These are phyloP conservation scores for Limosa lapponica DNA, from an alignment of 2,797 vertebrate genomes.

Conservation along the genomic window DNA sequence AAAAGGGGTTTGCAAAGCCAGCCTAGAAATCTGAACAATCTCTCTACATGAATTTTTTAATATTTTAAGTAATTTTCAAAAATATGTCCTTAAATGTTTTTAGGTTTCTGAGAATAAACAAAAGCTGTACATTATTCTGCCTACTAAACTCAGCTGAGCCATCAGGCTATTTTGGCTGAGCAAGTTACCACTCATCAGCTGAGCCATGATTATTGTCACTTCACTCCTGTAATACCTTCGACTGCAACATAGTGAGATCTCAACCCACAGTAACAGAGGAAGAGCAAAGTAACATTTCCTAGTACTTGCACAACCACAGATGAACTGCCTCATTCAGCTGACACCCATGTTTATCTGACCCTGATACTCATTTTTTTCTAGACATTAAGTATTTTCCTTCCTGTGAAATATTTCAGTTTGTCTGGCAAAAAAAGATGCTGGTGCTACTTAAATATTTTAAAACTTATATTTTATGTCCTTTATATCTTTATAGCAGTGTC, in stretches of 20 bases:
- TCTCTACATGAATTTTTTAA: neutral
- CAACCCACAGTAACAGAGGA: neutral
- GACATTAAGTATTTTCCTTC: neutral
- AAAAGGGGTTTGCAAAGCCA: neutral
- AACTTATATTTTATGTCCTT: neutral
- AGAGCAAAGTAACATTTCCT: neutral
- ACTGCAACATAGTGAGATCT: neutral
- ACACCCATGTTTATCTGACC: neutral
- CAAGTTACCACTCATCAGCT: neutral
- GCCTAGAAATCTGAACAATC: neutral
- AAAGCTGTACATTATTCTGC: neutral
- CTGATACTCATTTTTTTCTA: neutral
- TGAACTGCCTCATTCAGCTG: neutral
- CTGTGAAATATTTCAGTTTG: neutral
- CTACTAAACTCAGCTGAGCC: neutral
- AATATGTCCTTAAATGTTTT: neutral
- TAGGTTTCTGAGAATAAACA: neutral
- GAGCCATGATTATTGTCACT: neutral
- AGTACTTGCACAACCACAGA: neutral
- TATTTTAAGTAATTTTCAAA: neutral
- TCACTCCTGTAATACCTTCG: neutral
- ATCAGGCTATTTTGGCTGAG: neutral
- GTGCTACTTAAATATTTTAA: neutral
- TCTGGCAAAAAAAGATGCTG: neutral
- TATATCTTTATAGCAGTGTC: neutral